Evolutionary conservation across 2,888 invertebrate genomes (phyloP), one percentile per base, ranked within the genome.

Genomic region (Cantharis rufa): DNA sequence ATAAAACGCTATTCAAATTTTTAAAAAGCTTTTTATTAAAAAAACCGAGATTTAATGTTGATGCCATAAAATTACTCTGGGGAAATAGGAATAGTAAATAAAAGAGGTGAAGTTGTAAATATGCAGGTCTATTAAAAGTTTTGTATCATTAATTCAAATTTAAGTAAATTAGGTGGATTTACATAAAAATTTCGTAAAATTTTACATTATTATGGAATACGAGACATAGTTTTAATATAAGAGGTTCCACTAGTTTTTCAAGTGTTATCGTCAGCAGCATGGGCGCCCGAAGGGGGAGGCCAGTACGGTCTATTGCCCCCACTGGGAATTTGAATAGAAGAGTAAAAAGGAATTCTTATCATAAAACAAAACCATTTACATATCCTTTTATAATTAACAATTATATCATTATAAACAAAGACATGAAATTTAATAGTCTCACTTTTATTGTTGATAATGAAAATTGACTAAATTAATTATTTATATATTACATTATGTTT

Each of bases 211-310:
- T 48, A n/a, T n/a, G 48, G n/a, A 48, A 48, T n/a, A 13, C 7
- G 48, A 48, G 48, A 48, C 48, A 48, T 48, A 48, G 48, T 48
- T 48, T 48, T 48, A 48, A 48, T n/a, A 48, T 48, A 48, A 48
- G 48, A 48, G n/a, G 48, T n/a, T 48, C 9, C 13, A 9, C n/a
- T 48, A 48, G 48, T 70, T 70, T 69, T 62, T 66, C 5, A 73
- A 63, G 70, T 18, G 76, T 75, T 72, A 75, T 63, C 69, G 69
- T 21, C 72, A 16, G 64, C 74, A 32, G 78, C n/a, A n/a, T n/a
- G n/a, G n/a, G n/a, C n/a, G n/a, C n/a, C n/a, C n/a, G n/a, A n/a
- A n/a, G n/a, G n/a, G n/a, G n/a, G n/a, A n/a, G n/a, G n/a, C n/a
- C n/a, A n/a, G n/a, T n/a, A n/a, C n/a, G n/a, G n/a, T n/a, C n/a